Evolutionary conservation across 2,113 vertebrate genomes (phyloP), one percentile per base, ranked within the genome.

Genomic region (Pteruthius melanotis): DNA sequence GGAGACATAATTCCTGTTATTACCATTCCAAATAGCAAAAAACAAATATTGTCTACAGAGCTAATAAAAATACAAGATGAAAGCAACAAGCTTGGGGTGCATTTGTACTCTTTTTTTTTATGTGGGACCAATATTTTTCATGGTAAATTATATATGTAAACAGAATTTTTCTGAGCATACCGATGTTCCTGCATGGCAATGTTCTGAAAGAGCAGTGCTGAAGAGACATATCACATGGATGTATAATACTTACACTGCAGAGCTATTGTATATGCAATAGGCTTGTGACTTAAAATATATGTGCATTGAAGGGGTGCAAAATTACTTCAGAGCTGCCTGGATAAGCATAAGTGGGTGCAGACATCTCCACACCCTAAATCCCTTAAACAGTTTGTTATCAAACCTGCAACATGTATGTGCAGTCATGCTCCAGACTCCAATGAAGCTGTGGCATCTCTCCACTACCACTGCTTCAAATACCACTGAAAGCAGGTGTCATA

Each of bases 1-100:
- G 89, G 77, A 89, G 52, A 96, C 40, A 60, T 94, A 93, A 97
- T 91, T 94, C 91, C 52, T 64, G 22, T 89, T 94, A 95, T 95
- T 97, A 92, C 52, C 33, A 84, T 87, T 37, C 56, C 89, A 94
- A 92, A 92, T 8, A 93, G 56, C 72, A 87, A 69, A 91, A 93
- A 93, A 21, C 83, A 95, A 94, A 93, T 83, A 93, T n/a, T 70
- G 64, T 74, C n/a, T 47, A 74, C 13, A 50, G 47, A 89, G 24
- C 19, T 86, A 90, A 90, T 77, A 89, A 75, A 90, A 96, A 83
- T 27, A 83, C 21, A 83, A 35, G 31, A 37, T 37, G 74, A 59
- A 15, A 70, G 28, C 37, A 70, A 83, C 33, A 93, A 71, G 17
- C 71, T 60, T 68, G 35, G 24, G 87, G 35, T 56, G 21, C 52